phyloP scores from a whole-genome alignment of 2,888 invertebrate genomes.

The Troilus luridus region DNA sequence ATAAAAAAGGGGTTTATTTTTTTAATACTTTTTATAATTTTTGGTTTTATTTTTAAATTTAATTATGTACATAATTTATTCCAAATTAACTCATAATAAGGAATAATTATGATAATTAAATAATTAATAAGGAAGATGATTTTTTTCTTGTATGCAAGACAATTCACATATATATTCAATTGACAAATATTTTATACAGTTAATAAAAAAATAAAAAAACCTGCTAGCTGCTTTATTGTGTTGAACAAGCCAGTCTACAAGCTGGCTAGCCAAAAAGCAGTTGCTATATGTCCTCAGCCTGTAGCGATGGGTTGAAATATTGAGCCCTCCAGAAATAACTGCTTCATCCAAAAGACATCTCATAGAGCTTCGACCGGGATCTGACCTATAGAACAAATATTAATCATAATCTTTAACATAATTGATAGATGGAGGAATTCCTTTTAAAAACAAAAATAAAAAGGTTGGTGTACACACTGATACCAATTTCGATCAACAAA shows the following conservation, averaged over 20 bases:
- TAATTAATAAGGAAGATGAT: no score
- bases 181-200: not conserved
- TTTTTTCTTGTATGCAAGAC: no score
- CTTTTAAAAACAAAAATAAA: not conserved
- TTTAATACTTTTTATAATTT: no score
- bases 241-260: slow-evolving; percentile 87
- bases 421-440: not conserved
- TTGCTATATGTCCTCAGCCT: slow-evolving; percentile 81
- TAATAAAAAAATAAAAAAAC: slow-evolving; percentile 69
- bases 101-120: no score
- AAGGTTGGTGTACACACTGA: not conserved
- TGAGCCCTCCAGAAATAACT: slow-evolving; percentile 73
- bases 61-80: no score
- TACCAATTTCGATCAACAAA: not conserved
- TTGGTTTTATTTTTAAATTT: no score
- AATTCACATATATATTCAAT: not conserved
- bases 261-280: slow-evolving; percentile 84
- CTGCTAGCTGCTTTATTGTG: slow-evolving; percentile 83
- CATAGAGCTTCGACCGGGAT: slow-evolving; percentile 60
- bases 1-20: no score
- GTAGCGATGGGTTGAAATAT: slow-evolving; percentile 77
- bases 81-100: no score
- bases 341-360: slow-evolving; percentile 77
- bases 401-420: not conserved
- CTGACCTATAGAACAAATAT: slow-evolving; percentile 54